Percentiles rank a stretch among this genome's conserved stretches.
Evolutionary conservation across 2,888 invertebrate species (phyloP).

Genomic region (Choreutis nemorana): DNA sequence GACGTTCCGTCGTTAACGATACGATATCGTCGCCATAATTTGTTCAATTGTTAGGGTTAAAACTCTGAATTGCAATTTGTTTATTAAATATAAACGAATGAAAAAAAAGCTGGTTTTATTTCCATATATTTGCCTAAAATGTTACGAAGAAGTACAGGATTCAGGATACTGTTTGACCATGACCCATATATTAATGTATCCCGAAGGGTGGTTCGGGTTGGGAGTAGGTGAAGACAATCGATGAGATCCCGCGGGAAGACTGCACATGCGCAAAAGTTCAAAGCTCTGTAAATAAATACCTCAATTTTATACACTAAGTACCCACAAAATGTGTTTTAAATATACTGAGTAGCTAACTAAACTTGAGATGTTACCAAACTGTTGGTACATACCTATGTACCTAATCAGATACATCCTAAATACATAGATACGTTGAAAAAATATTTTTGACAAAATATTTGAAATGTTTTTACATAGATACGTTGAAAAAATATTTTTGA

Average conservation of each 20-base stretch:
- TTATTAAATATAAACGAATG: slow-evolving; percentile 68
- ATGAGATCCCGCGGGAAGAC: slow-evolving; percentile 58
- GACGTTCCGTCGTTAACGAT: slow-evolving; percentile 38
- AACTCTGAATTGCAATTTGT: slow-evolving; percentile 67
- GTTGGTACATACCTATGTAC: neutral
- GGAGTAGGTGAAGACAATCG: slow-evolving; percentile 44
- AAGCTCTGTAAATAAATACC: neutral
- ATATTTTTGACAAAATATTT: too few relatives aligned
- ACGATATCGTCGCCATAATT: slow-evolving; percentile 47
- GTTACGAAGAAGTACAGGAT: too few relatives aligned
- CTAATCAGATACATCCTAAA: neutral
- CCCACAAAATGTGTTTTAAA: neutral
- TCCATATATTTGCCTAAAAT: slow-evolving; percentile 12
- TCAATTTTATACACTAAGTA: neutral
- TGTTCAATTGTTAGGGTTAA: slow-evolving; percentile 66
- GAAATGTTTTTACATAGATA: too few relatives aligned
- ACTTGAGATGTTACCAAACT: neutral
- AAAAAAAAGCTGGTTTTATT: slow-evolving; percentile 31
- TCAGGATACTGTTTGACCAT: too few relatives aligned
- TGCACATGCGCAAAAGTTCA: slow-evolving; percentile 47
- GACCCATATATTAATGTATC: slow-evolving; percentile 41
- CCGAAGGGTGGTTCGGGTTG: slow-evolving; percentile 19
- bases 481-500: too few relatives aligned
- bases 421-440: too few relatives aligned
- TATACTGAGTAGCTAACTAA: neutral